Evolutionary conservation across 2,888 invertebrate species (phyloP).

Genomic region (Eupithecia exiguata): DNA sequence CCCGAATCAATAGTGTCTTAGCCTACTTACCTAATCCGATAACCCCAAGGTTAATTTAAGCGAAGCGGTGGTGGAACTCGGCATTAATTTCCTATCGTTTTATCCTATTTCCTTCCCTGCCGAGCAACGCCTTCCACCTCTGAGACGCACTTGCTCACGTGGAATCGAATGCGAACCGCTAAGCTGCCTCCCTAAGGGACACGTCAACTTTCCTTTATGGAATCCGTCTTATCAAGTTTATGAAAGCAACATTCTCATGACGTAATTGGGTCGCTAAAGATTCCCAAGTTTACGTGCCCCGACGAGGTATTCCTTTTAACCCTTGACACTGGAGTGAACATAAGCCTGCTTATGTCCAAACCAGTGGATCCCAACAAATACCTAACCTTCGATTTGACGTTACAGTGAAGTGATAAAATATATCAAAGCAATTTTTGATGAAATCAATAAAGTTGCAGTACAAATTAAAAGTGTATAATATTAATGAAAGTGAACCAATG

Average conservation of each 20-base stretch:
- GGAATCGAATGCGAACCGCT: constrained; percentile 79
- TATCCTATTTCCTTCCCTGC: constrained; percentile 74
- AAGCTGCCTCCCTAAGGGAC: constrained; percentile 76
- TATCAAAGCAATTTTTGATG: constrained; percentile 71
- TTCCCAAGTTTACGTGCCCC: constrained; percentile 61
- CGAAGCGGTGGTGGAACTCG: constrained; percentile 79
- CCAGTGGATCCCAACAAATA: constrained; percentile 56
- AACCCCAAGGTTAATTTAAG: constrained; percentile 57
- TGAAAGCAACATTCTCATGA: constrained; percentile 32
- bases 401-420: constrained; percentile 74
- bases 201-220: constrained; percentile 54
- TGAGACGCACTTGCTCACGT: constrained; percentile 72
- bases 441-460: constrained; percentile 67
- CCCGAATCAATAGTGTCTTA: constrained; percentile 42
- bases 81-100: constrained; percentile 61
- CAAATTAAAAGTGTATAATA: constrained; percentile 61
- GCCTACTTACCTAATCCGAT: constrained; percentile 47
- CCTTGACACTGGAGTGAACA: constrained; percentile 69
- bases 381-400: constrained; percentile 49
- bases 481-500: constrained; percentile 63
- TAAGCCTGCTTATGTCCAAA: constrained; percentile 73
- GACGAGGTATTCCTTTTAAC: constrained; percentile 65
- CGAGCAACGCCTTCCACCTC: constrained; percentile 83
- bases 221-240: constrained; percentile 39
- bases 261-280: constrained; percentile 40